phyloP scores from a whole-genome alignment of 2,113 vertebrate species.

The Hiodon alosoides region DNA sequence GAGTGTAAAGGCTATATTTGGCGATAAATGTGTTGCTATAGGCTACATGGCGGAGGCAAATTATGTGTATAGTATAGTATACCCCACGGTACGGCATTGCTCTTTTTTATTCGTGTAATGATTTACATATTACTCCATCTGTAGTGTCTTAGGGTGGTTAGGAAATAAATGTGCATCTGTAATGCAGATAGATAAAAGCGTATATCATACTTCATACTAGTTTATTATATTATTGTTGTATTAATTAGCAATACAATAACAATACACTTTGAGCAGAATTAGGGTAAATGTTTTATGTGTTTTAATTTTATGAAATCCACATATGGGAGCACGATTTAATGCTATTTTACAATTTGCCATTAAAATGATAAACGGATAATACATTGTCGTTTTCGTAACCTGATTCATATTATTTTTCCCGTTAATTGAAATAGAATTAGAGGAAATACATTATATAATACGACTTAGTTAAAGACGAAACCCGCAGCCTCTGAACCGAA shows the following conservation, averaged over 20 bases:
- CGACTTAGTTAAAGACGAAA: background rate
- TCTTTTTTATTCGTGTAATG: constrained; percentile 10
- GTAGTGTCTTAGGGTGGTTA: constrained; percentile 1
- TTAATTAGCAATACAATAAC: too few relatives aligned
- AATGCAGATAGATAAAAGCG: background rate
- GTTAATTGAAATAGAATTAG: background rate
- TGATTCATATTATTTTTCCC: background rate
- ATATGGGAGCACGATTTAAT: background rate
- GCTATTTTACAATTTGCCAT: too few relatives aligned
- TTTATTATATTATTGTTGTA: constrained; percentile 4
- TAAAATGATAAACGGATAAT: too few relatives aligned
- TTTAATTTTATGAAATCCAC: background rate
- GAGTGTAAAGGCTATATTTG: constrained; percentile 10
- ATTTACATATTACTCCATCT: constrained; percentile 9
- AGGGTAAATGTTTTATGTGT: too few relatives aligned
- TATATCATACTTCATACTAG: too few relatives aligned
- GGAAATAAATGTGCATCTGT: background rate
- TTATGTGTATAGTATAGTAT: constrained; percentile 25
- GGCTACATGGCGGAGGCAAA: background rate
- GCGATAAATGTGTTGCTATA: too few relatives aligned
- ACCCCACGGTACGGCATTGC: constrained; percentile 17
- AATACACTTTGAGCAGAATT: too few relatives aligned
- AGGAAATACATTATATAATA: background rate
- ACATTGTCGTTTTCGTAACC: too few relatives aligned
- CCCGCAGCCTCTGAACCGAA: background rate